Percentiles rank a stretch among this genome's conserved stretches.
Evolutionary conservation across 2,113 vertebrate genomes (phyloP).

Genomic region (Mus pahari): DNA sequence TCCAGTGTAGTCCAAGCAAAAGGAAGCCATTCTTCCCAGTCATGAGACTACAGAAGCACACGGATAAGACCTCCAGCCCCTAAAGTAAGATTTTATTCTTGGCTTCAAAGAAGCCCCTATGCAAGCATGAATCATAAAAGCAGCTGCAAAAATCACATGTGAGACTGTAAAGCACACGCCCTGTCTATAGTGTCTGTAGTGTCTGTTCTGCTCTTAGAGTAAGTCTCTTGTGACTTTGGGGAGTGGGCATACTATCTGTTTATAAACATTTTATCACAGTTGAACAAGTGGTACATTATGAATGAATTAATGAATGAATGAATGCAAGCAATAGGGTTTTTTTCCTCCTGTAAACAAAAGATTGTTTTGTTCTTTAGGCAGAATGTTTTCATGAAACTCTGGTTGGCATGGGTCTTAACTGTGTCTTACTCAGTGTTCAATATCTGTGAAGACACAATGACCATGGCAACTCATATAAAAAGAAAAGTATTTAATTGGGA

Average conservation of each 20-base stretch:
- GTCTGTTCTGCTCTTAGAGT: not conserved
- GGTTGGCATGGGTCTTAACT: not conserved
- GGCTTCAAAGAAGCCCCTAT: slow-evolving; percentile 37
- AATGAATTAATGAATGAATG: not conserved
- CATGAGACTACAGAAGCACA: not conserved
- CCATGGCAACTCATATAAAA: not conserved
- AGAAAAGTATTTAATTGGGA: not conserved
- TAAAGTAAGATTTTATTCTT: not conserved
- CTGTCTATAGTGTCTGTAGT: fast-evolving
- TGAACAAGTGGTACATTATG: not conserved
- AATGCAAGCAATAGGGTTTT: not conserved
- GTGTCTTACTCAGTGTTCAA: not conserved
- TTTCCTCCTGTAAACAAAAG: not conserved
- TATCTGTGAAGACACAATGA: not conserved
- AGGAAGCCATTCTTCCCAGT: not conserved
- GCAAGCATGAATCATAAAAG: slow-evolving; percentile 1
- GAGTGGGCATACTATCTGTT: not conserved
- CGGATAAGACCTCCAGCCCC: not conserved
- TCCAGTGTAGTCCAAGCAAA: fast-evolving
- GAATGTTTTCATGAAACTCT: not conserved
- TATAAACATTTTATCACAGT: slow-evolving; percentile 14
- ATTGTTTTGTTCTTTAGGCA: not conserved
- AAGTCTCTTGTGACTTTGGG: fast-evolving
- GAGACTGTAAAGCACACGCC: not conserved
- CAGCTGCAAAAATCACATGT: not conserved